Evolutionary conservation across 2,888 invertebrate species (phyloP).

Genomic region (Xanthorhoe designata): DNA sequence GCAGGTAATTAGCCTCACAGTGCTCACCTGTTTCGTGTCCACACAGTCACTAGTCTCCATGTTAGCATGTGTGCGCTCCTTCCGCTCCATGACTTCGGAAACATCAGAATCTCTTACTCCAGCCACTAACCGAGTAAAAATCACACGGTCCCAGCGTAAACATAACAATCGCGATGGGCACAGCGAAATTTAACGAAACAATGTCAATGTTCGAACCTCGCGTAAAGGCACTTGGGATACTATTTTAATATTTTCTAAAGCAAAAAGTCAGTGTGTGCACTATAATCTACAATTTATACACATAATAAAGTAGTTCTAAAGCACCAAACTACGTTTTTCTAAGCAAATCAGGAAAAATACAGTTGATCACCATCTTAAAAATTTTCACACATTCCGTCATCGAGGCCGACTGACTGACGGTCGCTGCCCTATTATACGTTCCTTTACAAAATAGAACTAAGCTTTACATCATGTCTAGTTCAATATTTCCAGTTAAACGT

Average conservation of each 20-base stretch:
- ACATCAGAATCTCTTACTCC: constrained; percentile 82
- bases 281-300: constrained; percentile 58
- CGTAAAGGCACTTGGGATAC: constrained; percentile 66
- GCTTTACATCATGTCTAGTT: neutral
- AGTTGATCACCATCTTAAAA: constrained; percentile 82
- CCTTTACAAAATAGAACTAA: constrained; percentile 45
- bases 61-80: constrained; percentile 84
- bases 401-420: constrained; percentile 79
- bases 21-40: constrained; percentile 88
- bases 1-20: constrained; percentile 64
- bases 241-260: constrained; percentile 51
- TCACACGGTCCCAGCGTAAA: constrained; percentile 73
- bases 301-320: constrained; percentile 54
- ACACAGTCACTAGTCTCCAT: constrained; percentile 87
- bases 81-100: constrained; percentile 80
- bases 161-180: constrained; percentile 81
- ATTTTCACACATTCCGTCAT: constrained; percentile 84
- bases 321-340: constrained; percentile 60
- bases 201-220: constrained; percentile 80
- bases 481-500: neutral
- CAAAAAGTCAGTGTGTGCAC: constrained; percentile 47
- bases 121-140: constrained; percentile 66
- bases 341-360: constrained; percentile 69
- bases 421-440: constrained; percentile 74
- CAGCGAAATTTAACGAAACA: constrained; percentile 79